phyloP scores from a whole-genome alignment of 2,113 vertebrate species.

The Ornithorhynchus anatinus region DNA sequence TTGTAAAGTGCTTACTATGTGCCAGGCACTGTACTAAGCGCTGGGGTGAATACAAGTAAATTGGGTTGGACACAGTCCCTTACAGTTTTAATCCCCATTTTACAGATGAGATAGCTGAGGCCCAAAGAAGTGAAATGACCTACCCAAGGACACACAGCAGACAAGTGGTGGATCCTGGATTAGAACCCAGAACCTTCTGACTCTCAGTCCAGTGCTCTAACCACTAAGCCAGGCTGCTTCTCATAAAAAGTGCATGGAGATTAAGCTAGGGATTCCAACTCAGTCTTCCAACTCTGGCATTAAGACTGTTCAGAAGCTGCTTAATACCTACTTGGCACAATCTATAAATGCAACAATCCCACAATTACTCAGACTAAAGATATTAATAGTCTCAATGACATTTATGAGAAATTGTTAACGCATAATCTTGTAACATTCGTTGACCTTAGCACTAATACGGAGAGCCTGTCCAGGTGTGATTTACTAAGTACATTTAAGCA shows the following conservation, averaged over 20 bases:
- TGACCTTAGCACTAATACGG: conserved; percentile 5
- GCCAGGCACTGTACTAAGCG: no score
- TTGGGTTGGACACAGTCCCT: no score
- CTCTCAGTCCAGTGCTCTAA: no score
- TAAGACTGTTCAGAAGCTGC: conserved; percentile 52
- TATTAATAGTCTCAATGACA: conserved; percentile 48
- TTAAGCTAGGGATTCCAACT: conserved; percentile 46
- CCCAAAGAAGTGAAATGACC: no score
- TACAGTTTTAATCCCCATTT: no score
- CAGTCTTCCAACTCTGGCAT: conserved; percentile 30
- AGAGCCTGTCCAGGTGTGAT: background rate
- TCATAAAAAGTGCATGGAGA: conserved; percentile 27
- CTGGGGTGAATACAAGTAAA: no score
- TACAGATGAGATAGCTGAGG: no score
- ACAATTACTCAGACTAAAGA: conserved; percentile 55
- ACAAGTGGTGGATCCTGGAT: no score
- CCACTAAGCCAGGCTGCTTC: no score
- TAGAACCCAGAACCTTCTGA: no score
- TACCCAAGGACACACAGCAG: no score
- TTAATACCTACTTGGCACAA: conserved; percentile 55
- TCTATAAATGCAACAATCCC: conserved; percentile 46
- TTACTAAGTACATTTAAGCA: background rate
- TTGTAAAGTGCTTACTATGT: no score
- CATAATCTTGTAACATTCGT: conserved; percentile 25
- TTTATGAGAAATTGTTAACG: conserved; percentile 32